These are phyloP conservation scores for Halyomorpha halys DNA, from an alignment of 1,140 invertebrate genomes.

Conservation along the genomic window DNA sequence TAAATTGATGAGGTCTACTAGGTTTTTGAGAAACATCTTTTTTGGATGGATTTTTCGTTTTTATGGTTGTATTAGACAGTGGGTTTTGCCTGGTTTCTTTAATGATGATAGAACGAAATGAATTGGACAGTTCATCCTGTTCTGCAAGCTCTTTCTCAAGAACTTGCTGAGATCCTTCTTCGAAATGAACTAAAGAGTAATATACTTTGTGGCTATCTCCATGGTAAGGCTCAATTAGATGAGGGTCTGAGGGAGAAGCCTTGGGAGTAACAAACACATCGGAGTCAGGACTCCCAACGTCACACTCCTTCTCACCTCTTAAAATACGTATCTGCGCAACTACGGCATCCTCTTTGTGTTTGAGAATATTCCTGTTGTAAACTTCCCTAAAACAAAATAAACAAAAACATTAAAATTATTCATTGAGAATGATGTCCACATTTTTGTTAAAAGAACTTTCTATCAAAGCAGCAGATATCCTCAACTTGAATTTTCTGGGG, in stretches of 20 bases:
- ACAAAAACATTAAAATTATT: slow-evolving; percentile 13
- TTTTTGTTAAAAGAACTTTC: too few species aligned
- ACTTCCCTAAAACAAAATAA: slow-evolving; percentile 29
- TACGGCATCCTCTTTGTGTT: slow-evolving; percentile 28
- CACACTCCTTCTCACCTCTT: slow-evolving; percentile 18
- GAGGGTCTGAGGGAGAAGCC: slow-evolving; percentile 27
- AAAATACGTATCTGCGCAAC: slow-evolving; percentile 26
- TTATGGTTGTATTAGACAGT: slow-evolving; percentile 15
- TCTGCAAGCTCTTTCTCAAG: slow-evolving; percentile 33
- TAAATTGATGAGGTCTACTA: not conserved
- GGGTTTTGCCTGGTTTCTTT: slow-evolving; percentile 29
- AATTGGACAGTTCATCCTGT: slow-evolving; percentile 33
- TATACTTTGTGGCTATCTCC: slow-evolving; percentile 20
- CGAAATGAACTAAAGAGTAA: slow-evolving; percentile 32
- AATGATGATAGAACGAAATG: slow-evolving; percentile 32
- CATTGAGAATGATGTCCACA: not conserved
- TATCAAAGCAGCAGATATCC: too few species aligned
- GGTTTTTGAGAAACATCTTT: not conserved
- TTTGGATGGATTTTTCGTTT: not conserved
- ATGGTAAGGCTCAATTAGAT: not conserved
- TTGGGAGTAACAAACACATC: slow-evolving; percentile 31
- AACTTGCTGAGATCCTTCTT: slow-evolving; percentile 27
- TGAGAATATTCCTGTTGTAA: slow-evolving; percentile 27
- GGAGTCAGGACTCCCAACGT: slow-evolving; percentile 28
- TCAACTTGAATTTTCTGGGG: too few species aligned